Conservation (phyloP, 2,888 invertebrate genomes). For the Dolomedes plantarius region DNA sequence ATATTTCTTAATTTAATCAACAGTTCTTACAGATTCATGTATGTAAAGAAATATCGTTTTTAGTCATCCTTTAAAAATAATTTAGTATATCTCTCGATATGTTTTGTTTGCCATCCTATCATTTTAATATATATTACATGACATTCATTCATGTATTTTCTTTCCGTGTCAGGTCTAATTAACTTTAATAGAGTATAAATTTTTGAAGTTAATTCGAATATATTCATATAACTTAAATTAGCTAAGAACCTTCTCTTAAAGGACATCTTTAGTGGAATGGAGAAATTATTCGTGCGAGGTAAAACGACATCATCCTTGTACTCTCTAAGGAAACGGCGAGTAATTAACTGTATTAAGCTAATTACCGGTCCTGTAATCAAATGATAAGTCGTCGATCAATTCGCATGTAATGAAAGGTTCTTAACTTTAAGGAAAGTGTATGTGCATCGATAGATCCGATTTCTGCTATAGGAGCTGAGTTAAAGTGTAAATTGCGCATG, state of each 20-base stretch:
- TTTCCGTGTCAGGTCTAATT: too few relatives aligned
- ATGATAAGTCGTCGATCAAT: constrained; percentile 1
- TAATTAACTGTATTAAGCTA: constrained; percentile 12
- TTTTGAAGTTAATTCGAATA: too few relatives aligned
- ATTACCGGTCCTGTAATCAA: constrained; percentile 6
- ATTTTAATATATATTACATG: too few relatives aligned
- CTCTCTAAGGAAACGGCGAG: background rate
- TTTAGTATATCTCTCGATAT: too few relatives aligned
- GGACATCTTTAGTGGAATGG: background rate
- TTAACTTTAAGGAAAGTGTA: background rate
- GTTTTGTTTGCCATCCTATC: too few relatives aligned
- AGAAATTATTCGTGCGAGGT: background rate
- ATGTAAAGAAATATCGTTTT: too few relatives aligned
- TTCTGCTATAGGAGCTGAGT: background rate
- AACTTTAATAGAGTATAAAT: too few relatives aligned
- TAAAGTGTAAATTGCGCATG: background rate
- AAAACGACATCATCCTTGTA: background rate
- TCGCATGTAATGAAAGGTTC: constrained; percentile 2
- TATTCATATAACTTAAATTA: too few relatives aligned
- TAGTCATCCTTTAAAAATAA: too few relatives aligned
- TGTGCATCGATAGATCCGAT: background rate
- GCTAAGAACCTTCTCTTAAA: background rate
- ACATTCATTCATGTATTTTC: too few relatives aligned
- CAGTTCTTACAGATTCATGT: too few relatives aligned
- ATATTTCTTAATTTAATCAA: too few relatives aligned